Evolutionary conservation across 2,888 invertebrate species (phyloP).

Genomic region (Scelioninae gen. 1): DNA sequence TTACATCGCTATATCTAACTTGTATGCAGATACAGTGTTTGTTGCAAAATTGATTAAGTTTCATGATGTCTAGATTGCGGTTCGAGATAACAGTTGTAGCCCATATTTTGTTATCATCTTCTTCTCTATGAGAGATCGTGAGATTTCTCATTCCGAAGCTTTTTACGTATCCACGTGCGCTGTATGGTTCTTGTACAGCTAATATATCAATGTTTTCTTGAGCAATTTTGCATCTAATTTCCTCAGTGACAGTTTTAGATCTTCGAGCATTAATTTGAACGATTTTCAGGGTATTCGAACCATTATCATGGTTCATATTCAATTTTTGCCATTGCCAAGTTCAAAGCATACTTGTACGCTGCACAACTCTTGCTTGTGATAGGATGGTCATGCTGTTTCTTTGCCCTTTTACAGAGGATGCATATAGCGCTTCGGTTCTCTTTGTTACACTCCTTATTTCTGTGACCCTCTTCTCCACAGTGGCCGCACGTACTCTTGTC

Average conservation of each 20-base stretch:
- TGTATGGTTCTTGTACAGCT: constrained; percentile 9
- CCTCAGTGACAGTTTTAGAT: background rate
- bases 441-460: background rate
- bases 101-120: background rate
- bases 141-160: background rate
- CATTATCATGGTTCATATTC: constrained; percentile 25
- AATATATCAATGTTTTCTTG: background rate
- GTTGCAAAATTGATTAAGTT: background rate
- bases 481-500: constrained; percentile 39
- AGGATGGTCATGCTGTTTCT: background rate
- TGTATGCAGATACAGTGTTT: too few species aligned
- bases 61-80: background rate
- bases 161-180: background rate
- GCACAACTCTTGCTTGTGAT: constrained; percentile 11
- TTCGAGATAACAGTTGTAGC: background rate
- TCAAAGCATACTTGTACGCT: background rate
- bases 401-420: constrained; percentile 5
- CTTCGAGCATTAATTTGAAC: constrained; percentile 13
- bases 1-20: too few species aligned
- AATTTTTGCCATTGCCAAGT: background rate
- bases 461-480: constrained; percentile 50
- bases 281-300: constrained; percentile 6
- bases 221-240: background rate
- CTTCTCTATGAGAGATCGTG: background rate
- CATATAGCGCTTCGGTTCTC: background rate